Evolutionary conservation across 2,113 vertebrate genomes (phyloP).

Genomic region (Corythoichthys haematopterus): DNA sequence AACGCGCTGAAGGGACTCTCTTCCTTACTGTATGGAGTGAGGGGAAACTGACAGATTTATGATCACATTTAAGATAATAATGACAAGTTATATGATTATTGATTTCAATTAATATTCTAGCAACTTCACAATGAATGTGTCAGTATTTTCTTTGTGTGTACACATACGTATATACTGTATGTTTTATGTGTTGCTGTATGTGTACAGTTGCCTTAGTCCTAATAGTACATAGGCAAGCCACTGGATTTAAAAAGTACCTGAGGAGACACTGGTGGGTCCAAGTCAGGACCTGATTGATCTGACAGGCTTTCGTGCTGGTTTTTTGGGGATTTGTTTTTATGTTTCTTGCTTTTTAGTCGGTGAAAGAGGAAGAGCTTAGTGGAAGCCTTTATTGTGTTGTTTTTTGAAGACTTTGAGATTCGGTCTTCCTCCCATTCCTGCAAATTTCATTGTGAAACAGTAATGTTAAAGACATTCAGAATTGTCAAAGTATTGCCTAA

Average conservation of each 20-base stretch:
- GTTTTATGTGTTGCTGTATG: not conserved
- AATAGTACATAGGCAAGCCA: not conserved
- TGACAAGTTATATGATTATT: too few species aligned
- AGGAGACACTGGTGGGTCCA: conserved; percentile 37
- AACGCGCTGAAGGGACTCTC: too few species aligned
- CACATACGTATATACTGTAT: not conserved
- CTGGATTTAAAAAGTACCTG: conserved; percentile 34
- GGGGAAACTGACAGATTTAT: too few species aligned
- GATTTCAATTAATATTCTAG: too few species aligned
- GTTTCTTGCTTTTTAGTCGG: conserved; percentile 80
- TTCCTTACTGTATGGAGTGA: too few species aligned
- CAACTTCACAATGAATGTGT: too few species aligned
- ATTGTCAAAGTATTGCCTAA: not conserved
- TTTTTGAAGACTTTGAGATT: conserved; percentile 81
- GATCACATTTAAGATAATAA: too few species aligned
- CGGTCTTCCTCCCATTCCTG: conserved; percentile 82
- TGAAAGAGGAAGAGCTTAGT: conserved; percentile 89
- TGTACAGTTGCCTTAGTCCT: not conserved
- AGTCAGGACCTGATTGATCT: conserved; percentile 59
- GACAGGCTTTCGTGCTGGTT: conserved; percentile 73
- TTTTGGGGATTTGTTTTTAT: conserved; percentile 74
- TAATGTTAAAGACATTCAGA: not conserved
- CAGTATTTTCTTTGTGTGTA: not conserved
- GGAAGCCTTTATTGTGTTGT: conserved; percentile 81
- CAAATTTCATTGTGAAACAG: conserved; percentile 1